Evolutionary conservation across 2,888 invertebrate species (phyloP).

Genomic region (Podotricha telesiphe): DNA sequence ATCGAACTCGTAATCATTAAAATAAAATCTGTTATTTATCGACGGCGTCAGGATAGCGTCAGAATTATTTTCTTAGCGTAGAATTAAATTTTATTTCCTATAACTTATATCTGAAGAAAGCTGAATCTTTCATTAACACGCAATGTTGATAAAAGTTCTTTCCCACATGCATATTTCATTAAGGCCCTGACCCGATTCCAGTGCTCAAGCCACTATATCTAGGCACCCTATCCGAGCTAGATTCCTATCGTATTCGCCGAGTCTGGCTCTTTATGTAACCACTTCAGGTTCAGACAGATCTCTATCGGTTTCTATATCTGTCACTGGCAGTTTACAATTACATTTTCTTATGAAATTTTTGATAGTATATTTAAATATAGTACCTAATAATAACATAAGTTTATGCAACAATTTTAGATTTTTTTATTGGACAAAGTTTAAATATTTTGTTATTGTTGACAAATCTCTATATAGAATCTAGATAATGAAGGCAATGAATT

Average conservation of each 20-base stretch:
- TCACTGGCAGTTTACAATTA: constrained; percentile 20
- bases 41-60: neutral
- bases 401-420: no score
- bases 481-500: no score
- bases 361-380: neutral
- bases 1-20: no score
- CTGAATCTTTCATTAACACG: constrained; percentile 27
- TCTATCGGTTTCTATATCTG: constrained; percentile 50
- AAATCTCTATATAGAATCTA: no score
- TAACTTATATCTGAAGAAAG: neutral
- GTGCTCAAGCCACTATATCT: constrained; percentile 65
- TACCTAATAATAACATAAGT: neutral
- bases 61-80: neutral
- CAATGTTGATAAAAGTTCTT: constrained; percentile 40
- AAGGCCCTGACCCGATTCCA: constrained; percentile 67
- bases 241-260: constrained; percentile 56
- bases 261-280: constrained; percentile 53
- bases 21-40: neutral
- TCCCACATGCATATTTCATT: constrained; percentile 47
- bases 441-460: no score
- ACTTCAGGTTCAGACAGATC: constrained; percentile 64
- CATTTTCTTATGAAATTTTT: constrained; percentile 8
- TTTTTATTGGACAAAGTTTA: no score
- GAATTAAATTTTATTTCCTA: neutral
- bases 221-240: constrained; percentile 65